phyloP scores from a whole-genome alignment of 53 echinoderm and acorn worm species.

The Henricia sp. region DNA sequence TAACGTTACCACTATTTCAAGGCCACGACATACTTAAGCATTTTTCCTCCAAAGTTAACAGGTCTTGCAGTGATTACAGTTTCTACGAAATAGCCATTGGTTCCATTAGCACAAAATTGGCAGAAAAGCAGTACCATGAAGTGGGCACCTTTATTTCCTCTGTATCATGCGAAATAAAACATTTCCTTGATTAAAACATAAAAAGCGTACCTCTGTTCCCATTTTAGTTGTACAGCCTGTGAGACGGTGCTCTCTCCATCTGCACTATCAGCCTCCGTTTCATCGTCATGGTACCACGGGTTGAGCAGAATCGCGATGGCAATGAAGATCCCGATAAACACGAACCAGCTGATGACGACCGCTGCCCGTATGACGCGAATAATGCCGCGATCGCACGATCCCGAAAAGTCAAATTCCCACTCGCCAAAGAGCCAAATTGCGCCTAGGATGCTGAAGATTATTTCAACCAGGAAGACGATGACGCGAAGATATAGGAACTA shows the following conservation, averaged over 20 bases:
- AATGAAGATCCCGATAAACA: conserved; percentile 56
- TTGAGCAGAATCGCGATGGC: conserved; percentile 68
- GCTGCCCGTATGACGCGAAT: conserved; percentile 61
- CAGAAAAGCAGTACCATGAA: too few species aligned
- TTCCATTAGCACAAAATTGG: neutral
- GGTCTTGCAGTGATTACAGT: too few species aligned
- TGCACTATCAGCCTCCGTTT: conserved; percentile 32
- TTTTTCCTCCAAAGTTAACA: too few species aligned
- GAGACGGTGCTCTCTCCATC: conserved; percentile 13
- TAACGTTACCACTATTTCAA: too few species aligned
- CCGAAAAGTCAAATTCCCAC: conserved; percentile 42
- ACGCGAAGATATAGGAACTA: conserved; percentile 83
- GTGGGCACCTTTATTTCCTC: too few species aligned
- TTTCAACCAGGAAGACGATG: conserved; percentile 82
- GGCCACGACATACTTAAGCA: too few species aligned
- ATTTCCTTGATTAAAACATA: neutral
- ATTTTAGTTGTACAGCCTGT: conserved; percentile 35
- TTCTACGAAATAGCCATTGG: too few species aligned
- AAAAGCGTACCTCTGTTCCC: conserved; percentile 71
- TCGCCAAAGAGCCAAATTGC: conserved; percentile 75
- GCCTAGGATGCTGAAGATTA: conserved; percentile 81
- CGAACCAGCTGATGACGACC: conserved; percentile 77
- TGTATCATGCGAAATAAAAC: too few species aligned
- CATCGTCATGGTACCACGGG: conserved; percentile 46
- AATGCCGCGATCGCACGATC: conserved; percentile 32